Evolutionary conservation across 2,113 vertebrate genomes (phyloP), one percentile per base, ranked within the genome.

Genomic region (Istiophorus platypterus): DNA sequence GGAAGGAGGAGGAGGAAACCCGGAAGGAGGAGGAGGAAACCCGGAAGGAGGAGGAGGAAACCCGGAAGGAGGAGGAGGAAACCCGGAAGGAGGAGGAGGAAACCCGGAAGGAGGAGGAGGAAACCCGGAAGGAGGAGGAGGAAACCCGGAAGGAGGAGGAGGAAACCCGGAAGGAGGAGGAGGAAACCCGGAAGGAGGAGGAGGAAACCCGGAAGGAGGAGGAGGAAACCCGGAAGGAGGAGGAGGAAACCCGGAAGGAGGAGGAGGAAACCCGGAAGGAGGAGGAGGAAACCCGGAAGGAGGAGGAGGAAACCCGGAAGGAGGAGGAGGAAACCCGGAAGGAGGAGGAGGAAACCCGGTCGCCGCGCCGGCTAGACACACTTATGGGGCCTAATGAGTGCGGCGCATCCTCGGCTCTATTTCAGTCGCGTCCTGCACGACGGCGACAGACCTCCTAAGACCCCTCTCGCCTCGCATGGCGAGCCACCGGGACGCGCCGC

Each of bases 381-480:
- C 85, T 84, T 79, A 78, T 88, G 81, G 85, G 62, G 73, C 75
- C 85, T 89, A 92, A 90, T 84, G 82, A 86, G 73, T 7, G 63
- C 22, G 39, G 67, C 49, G 51, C 57, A 27, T 81, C 81, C 82
- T 54, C 70, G 8, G 80, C 81, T 92, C 76, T 88, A 86, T 90
- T 91, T 88, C 75, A 58, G 75, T 76, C 70, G 68, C 6, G 69
- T 72, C 65, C 80, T 80, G 72, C 66, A 83, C 61, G 78, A 78
- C 83, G 81, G 90, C 79, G 85, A 86, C 85, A 51, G 89, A 88
- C 87, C 87, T 87, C 72, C 49, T 4, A 78, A 89, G 84, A 86
- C 82, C 80, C 83, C 73, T 59, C 74, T 78, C 64, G 20, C 82
- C 81, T 83, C 79, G 57, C 76, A 39, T 62, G 49, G 68, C 72